Conservation (phyloP, 2,113 vertebrate genomes). For the Rhombomys opimus region DNA sequence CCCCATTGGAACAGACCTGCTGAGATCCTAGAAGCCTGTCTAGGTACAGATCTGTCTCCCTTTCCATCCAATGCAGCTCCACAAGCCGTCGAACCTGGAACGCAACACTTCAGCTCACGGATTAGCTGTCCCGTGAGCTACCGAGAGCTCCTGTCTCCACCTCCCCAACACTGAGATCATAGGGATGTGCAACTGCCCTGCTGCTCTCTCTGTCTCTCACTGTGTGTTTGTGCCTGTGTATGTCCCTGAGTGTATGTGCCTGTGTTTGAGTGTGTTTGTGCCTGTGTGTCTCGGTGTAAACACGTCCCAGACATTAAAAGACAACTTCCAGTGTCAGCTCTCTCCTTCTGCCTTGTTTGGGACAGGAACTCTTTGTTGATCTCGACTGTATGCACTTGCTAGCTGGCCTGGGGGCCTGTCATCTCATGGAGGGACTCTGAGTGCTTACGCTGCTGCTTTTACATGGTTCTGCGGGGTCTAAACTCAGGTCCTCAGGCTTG, state of each 20-base stretch:
- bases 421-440: not conserved
- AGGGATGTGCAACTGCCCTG: not conserved
- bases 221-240: not conserved
- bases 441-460: not conserved
- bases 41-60: not conserved
- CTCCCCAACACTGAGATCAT: not conserved
- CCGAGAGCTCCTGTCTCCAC: not conserved
- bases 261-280: not conserved
- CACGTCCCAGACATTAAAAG: not conserved
- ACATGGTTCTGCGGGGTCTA: no score
- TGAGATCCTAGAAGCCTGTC: not conserved
- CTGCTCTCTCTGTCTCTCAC: not conserved
- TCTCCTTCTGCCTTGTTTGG: not conserved
- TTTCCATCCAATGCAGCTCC: not conserved
- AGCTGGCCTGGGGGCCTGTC: no score
- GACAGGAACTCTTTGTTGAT: not conserved
- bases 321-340: not conserved
- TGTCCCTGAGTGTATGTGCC: not conserved
- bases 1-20: not conserved
- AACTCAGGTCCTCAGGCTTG: not conserved
- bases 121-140: not conserved
- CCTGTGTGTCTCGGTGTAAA: not conserved
- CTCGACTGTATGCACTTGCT: not conserved
- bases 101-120: not conserved
- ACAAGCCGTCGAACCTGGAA: not conserved